These are phyloP conservation scores for Umimayanthus chanpuru DNA, from an alignment of 92 coral and sea anemone species.

Conservation along the genomic window DNA sequence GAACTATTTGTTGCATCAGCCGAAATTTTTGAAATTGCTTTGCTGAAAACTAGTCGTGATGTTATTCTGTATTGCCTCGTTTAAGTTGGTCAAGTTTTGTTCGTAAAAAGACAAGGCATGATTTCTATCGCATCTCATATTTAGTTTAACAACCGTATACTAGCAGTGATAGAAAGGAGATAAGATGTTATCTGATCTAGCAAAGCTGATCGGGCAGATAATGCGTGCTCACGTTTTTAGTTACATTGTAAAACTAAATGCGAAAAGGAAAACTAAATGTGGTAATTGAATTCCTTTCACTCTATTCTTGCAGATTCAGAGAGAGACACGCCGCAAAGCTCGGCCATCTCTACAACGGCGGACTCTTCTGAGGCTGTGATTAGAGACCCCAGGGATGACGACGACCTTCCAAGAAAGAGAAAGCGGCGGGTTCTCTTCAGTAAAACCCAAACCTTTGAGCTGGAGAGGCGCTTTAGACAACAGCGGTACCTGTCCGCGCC, in stretches of 20 bases:
- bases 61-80: background rate
- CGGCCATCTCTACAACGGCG: conserved; percentile 43
- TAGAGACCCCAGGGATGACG: conserved; percentile 29
- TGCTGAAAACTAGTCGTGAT: background rate
- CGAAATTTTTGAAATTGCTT: too few species aligned
- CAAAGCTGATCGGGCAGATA: background rate
- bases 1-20: background rate
- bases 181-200: background rate
- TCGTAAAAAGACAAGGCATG: background rate
- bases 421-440: conserved; percentile 89
- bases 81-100: background rate
- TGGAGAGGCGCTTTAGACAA: conserved; percentile 94
- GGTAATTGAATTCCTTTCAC: background rate
- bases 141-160: background rate
- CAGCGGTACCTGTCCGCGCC: conserved; percentile 93
- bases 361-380: background rate
- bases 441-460: conserved; percentile 85
- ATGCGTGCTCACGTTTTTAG: background rate
- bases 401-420: conserved; percentile 62
- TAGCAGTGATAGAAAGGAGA: background rate
- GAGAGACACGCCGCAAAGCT: conserved; percentile 43
- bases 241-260: background rate
- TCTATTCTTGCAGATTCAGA: conserved; percentile 21
- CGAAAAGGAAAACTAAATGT: background rate
- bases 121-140: background rate